Conservation (phyloP, 2,797 vertebrate species). For the Echeneis naucrates region DNA sequence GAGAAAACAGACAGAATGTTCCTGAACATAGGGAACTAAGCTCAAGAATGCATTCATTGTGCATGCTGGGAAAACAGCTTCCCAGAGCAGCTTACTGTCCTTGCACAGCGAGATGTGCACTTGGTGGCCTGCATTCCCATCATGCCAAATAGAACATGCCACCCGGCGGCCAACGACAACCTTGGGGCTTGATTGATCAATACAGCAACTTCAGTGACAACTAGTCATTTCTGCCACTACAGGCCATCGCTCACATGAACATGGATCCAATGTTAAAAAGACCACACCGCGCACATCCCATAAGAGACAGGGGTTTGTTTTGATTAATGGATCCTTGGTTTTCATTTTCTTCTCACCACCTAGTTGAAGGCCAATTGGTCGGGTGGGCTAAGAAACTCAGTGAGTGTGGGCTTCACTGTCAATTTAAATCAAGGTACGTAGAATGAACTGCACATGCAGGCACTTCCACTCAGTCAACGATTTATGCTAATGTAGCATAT, state of each 20-base stretch:
- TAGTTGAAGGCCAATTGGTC: conserved; percentile 1
- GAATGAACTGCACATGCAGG: conserved; percentile 30
- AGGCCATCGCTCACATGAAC: conserved; percentile 68
- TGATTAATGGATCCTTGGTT: conserved; percentile 55
- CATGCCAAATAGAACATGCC: conserved; percentile 48
- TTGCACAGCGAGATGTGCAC: conserved; percentile 18
- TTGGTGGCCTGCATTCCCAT: conserved; percentile 48
- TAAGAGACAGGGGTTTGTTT: conserved; percentile 20
- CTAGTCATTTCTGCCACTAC: conserved; percentile 66
- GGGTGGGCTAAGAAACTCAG: conserved; percentile 7
- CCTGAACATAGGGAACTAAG: background rate
- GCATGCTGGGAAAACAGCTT: background rate
- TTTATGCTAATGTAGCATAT: conserved; percentile 57
- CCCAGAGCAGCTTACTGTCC: conserved; percentile 10
- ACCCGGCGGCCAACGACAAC: conserved; percentile 35
- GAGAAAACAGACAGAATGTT: background rate
- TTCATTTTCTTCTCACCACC: conserved; percentile 51
- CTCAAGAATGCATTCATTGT: background rate
- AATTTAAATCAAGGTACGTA: conserved; percentile 15
- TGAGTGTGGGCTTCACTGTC: conserved; percentile 19
- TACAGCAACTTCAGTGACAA: conserved; percentile 70
- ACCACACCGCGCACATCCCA: conserved; percentile 36
- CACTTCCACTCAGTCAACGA: conserved; percentile 33
- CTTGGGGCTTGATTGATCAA: conserved; percentile 79
- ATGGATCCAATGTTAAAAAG: conserved; percentile 41